Base-by-base conservation (phyloP, 2,888 invertebrate species). In the Germaria angustata region DNA sequence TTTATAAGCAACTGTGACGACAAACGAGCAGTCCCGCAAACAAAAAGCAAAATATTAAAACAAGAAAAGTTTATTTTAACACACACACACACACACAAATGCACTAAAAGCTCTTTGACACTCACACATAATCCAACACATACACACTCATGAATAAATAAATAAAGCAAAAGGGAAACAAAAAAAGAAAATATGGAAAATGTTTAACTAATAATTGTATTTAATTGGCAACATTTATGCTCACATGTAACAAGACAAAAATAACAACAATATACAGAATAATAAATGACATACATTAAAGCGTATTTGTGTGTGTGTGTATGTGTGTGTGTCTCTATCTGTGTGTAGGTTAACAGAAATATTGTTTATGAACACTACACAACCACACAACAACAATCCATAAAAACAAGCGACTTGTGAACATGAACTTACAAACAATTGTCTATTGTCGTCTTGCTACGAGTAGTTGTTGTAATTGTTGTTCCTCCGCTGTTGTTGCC, bases 171-270 rank as follows among this genome's bases (percentile, higher is more conserved):
- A 66, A 39, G 28, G 6, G n/a, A n/a, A n/a, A n/a, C n/a, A 15
- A 41, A 61, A 15, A 44, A 51, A 24, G 46, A 22, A 34, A 55
- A 39, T 46, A 61, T 39, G 41, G 57, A 75, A 79, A 76, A 79
- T 82, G 79, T 79, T 82, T 75, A 82, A 66, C 82, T 82, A 82
- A 82, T 82, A 82, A 82, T 79, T 79, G 82, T 46, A 79, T 82
- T 82, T 82, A 82, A 82, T 82, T 82, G 82, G 79, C 82, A 82
- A 82, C 71, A 79, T 82, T 82, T 82, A 82, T 78, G 81, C 69
- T 82, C 75, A 55, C 75, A 82, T 79, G 61, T 57, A 76, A 72
- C 72, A 80, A 44, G 53, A 51, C 79, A 66, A 65, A 57, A 71
- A 66, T 36, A 65, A 69, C 59, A 71, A 46, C 59, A 65, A 49